Evolutionary conservation across 2,888 invertebrate genomes (phyloP).

Genomic region (Acronicta leporina): DNA sequence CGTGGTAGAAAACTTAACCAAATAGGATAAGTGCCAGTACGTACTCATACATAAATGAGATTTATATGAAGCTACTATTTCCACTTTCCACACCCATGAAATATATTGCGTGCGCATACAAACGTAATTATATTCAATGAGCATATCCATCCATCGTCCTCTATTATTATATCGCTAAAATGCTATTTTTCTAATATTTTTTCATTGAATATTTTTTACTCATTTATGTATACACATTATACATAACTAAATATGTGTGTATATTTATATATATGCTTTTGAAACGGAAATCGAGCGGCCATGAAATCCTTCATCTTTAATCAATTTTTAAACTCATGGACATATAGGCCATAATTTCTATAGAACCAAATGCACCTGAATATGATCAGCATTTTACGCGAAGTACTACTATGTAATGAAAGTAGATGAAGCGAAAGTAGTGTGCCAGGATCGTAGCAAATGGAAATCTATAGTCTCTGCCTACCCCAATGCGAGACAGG

Average conservation of each 20-base stretch:
- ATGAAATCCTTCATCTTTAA: background rate
- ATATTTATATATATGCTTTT: too few species aligned
- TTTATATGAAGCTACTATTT: background rate
- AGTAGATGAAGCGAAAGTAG: too few species aligned
- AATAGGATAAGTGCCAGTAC: too few species aligned
- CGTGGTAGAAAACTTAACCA: too few species aligned
- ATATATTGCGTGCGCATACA: slow-evolving; percentile 16
- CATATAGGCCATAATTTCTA: too few species aligned
- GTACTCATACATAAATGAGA: background rate
- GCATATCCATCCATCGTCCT: slow-evolving; percentile 34
- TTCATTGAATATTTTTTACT: slow-evolving; percentile 33
- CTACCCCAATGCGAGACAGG: too few species aligned
- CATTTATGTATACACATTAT: slow-evolving; percentile 13
- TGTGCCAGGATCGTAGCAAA: too few species aligned
- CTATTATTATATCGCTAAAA: slow-evolving; percentile 31
- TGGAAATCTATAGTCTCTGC: too few species aligned
- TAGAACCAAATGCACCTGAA: background rate
- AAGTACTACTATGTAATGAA: background rate
- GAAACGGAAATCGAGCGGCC: slow-evolving; percentile 4
- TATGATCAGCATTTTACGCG: background rate
- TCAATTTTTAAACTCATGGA: too few species aligned
- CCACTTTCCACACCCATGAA: background rate
- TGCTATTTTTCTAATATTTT: slow-evolving; percentile 26
- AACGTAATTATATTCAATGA: slow-evolving; percentile 14
- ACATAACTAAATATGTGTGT: too few species aligned